Evolutionary conservation across 1,140 invertebrate species (phyloP).

Genomic region (Sarcophaga peregrina): DNA sequence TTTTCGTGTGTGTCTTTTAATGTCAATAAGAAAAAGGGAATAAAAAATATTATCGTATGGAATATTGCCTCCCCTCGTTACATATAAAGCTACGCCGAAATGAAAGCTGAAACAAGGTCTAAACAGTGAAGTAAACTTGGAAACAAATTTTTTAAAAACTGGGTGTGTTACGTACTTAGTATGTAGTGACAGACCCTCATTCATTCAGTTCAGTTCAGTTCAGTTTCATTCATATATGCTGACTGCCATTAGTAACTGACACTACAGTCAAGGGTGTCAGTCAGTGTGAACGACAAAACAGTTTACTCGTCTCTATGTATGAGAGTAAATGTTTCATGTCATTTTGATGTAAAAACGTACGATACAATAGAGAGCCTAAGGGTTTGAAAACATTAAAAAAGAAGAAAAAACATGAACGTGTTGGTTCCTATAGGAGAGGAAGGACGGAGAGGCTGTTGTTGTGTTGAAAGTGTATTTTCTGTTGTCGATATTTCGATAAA

Average conservation of each 20-base stretch:
- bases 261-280: background rate
- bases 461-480: background rate
- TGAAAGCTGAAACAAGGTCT: background rate
- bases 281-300: too few species aligned
- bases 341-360: background rate
- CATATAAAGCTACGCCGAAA: background rate
- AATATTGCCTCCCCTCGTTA: background rate
- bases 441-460: too few species aligned
- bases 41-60: background rate
- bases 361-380: background rate
- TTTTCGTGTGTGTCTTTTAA: background rate
- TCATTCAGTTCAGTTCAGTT: too few species aligned
- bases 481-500: slow-evolving; percentile 15
- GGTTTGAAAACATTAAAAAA: background rate
- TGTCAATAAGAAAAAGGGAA: background rate
- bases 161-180: background rate
- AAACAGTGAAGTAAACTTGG: background rate
- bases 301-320: background rate
- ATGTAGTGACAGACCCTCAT: too few species aligned
- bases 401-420: too few species aligned
- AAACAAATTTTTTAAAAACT: background rate
- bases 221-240: background rate
- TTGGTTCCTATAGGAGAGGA: too few species aligned
- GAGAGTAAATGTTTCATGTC: background rate
- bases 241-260: background rate